phyloP scores from a whole-genome alignment of 2,113 vertebrate genomes.

The Pachyramphus minor region DNA sequence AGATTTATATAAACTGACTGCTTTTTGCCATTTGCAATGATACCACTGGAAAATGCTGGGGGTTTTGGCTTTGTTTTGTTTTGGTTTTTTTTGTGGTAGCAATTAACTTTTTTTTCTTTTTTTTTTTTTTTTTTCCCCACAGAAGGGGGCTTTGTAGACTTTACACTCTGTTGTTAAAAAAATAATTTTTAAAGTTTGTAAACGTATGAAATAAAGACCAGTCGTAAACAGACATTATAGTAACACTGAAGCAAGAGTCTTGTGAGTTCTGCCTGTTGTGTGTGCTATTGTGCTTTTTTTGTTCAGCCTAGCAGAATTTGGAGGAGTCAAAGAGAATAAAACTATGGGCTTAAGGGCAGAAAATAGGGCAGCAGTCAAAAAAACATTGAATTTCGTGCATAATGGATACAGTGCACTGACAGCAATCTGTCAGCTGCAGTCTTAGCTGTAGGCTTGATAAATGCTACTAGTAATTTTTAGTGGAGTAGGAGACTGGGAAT shows the following conservation, averaged over 20 bases:
- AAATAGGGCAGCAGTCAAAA: neutral
- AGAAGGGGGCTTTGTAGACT: neutral
- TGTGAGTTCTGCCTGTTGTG: neutral
- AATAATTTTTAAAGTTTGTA: neutral
- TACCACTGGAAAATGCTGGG: neutral
- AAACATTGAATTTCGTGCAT: neutral
- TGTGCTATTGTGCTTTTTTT: neutral
- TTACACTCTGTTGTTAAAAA: neutral
- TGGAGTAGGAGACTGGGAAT: neutral
- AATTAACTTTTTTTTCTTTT: neutral
- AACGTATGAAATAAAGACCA: neutral
- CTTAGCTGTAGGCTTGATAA: neutral
- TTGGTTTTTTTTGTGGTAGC: accelerated
- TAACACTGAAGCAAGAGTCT: neutral
- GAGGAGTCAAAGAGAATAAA: neutral
- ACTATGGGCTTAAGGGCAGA: neutral
- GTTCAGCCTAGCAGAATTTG: neutral
- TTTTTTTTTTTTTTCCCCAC: accelerated
- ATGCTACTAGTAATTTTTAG: neutral
- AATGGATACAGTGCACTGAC: accelerated
- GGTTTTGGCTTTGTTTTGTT: accelerated
- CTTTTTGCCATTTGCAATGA: neutral
- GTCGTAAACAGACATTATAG: neutral
- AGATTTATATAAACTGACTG: neutral
- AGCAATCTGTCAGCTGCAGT: neutral